These are phyloP conservation scores for Meteorus sp. DNA, from an alignment of 1,140 invertebrate genomes.

Conservation along the genomic window DNA sequence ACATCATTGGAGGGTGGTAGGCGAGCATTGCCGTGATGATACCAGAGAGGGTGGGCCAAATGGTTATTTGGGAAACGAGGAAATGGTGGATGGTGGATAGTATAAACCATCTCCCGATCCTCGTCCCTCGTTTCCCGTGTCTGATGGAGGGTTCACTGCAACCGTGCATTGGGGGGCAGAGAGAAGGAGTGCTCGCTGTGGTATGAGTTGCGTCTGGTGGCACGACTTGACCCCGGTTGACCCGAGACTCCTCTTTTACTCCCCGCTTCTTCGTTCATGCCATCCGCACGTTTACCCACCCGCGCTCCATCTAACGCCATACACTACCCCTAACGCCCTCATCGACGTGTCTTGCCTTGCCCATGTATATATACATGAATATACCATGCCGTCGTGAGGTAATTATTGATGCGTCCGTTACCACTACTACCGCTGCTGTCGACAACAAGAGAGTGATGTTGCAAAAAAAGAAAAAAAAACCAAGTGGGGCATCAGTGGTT, in stretches of 20 bases:
- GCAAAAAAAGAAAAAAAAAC: not conserved
- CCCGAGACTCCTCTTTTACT: slow-evolving; percentile 45
- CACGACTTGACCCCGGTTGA: slow-evolving; percentile 58
- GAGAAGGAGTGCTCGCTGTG: no score
- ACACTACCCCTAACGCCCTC: slow-evolving; percentile 40
- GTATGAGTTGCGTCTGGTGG: slow-evolving; percentile 52
- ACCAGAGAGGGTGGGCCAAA: slow-evolving; percentile 17
- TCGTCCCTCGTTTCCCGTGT: slow-evolving; percentile 4
- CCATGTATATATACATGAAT: no score
- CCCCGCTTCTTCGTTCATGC: slow-evolving; percentile 20
- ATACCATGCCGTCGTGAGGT: slow-evolving; percentile 48
- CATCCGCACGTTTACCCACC: slow-evolving; percentile 16
- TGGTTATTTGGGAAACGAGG: no score
- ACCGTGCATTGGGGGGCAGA: slow-evolving; percentile 13
- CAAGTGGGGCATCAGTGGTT: no score
- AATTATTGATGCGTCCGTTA: slow-evolving; percentile 60
- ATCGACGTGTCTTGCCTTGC: slow-evolving; percentile 50
- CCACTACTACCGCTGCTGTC: slow-evolving; percentile 36
- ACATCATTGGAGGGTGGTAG: not conserved
- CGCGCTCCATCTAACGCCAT: slow-evolving; percentile 18
- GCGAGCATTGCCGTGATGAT: no score
- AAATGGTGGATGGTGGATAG: slow-evolving; percentile 19
- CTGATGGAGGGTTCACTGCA: no score
- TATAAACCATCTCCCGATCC: no score
- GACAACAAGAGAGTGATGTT: slow-evolving; percentile 16